Conservation (phyloP, 2,888 invertebrate genomes). For the Homarus gammarus region DNA sequence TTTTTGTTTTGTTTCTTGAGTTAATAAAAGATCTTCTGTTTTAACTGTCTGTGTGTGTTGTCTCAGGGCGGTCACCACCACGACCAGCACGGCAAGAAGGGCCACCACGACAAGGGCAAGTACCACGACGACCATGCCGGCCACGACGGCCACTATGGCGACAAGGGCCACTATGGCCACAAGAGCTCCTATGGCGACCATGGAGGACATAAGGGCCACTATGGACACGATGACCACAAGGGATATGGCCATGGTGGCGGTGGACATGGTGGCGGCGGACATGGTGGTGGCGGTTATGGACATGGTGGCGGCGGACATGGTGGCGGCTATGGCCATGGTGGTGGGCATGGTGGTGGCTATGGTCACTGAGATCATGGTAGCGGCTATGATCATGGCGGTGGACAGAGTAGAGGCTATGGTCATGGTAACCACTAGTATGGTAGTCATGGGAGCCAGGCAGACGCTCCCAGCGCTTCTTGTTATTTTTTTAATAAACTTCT, state of each 20-base stretch:
- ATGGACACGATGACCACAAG: slow-evolving; percentile 70
- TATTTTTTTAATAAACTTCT: too few relatives aligned
- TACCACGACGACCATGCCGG: slow-evolving; percentile 78
- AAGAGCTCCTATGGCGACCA: slow-evolving; percentile 77
- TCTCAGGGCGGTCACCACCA: slow-evolving; percentile 76
- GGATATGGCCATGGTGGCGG: slow-evolving; percentile 25
- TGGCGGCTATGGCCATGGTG: slow-evolving; percentile 47
- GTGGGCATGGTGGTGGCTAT: slow-evolving; percentile 41
- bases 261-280: slow-evolving; percentile 9
- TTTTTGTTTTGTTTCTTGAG: too few relatives aligned
- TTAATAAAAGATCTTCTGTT: too few relatives aligned
- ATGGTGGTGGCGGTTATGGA: slow-evolving; percentile 36
- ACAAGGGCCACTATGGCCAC: slow-evolving; percentile 82
- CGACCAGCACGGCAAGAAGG: slow-evolving; percentile 81
- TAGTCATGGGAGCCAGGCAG: not conserved
- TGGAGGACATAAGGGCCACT: slow-evolving; percentile 64
- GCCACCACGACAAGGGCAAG: slow-evolving; percentile 86
- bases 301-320: not conserved
- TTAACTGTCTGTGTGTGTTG: too few relatives aligned
- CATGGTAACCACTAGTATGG: not conserved
- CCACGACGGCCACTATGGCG: slow-evolving; percentile 82
- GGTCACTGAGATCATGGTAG: slow-evolving; percentile 38
- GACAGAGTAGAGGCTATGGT: not conserved
- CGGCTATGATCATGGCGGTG: slow-evolving; percentile 27
- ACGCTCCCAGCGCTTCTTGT: too few relatives aligned